Evolutionary conservation across 92 coral and sea anemone species (phyloP), one percentile per base, ranked within the genome.

Genomic region (Epizoanthus ramosus): DNA sequence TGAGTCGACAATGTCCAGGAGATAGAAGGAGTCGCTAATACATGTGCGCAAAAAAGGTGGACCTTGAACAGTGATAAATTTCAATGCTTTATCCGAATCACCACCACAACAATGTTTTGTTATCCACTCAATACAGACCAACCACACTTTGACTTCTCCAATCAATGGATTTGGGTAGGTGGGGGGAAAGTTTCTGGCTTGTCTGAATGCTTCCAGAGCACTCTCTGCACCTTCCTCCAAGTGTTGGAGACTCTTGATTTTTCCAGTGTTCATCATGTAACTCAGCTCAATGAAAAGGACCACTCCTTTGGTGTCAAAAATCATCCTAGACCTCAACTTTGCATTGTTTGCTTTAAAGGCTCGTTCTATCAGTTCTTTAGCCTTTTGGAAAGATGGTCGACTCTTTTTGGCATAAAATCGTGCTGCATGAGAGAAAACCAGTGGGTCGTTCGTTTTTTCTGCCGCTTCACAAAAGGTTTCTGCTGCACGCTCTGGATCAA

Each of bases 91-190:
- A 0, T 90, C 91, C 5, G 93, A 86, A 57, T 92, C 95, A 2
- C 95, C 88, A 0, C 52, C 19, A 70, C 96, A 94, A 0, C 3
- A 14, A 74, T 90, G 73, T 61, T 80, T 88, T 58, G 83, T 88
- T 56, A 94, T 92, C 98, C 98, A 94, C 16, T 87, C 84, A 22
- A 94, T 88, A 68, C 94, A 92, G 1, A 88, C 87, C 8, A 92
- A 64, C 98, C 98, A 94, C 54, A 92, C 94, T 54, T 94, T 85
- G 0, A 94, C 98, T 71, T 94, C 98, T 33, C 96, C 96, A n/a
- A 90, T 83, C 5, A 94, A 80, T 0, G 98, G 98, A 58, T 79
- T 60, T 10, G 92, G 87, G 57, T 87, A 94, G 0, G 96, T 77
- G 8, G 94, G 98, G n/a, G 98, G 98, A 31, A 90, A 94, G 83